Conservation (phyloP, 2,113 vertebrate species). For the Leptobrachium ailaonicum region DNA sequence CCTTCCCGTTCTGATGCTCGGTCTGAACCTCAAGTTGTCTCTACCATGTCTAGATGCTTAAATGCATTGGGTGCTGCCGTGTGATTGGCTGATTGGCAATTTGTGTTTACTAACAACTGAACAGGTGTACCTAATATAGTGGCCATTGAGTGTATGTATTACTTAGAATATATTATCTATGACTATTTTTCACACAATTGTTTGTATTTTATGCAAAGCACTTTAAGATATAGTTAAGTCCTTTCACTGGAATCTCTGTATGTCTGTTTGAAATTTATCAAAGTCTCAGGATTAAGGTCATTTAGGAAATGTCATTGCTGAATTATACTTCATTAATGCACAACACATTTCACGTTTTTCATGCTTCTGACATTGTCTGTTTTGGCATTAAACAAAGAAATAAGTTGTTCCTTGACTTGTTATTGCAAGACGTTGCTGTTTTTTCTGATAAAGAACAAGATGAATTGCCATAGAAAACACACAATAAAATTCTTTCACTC, state of each 20-base stretch:
- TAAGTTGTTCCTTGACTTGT: constrained; percentile 60
- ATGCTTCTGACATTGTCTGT: constrained; percentile 58
- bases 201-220: background rate
- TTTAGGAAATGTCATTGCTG: background rate
- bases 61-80: too few species aligned
- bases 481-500: constrained; percentile 67
- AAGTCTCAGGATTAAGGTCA: background rate
- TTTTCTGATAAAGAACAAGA: constrained; percentile 63
- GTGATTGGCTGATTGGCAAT: too few species aligned
- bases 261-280: background rate
- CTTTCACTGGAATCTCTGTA: background rate
- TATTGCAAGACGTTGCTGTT: constrained; percentile 61
- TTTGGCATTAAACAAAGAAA: constrained; percentile 61
- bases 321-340: background rate
- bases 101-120: too few species aligned
- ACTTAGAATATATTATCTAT: too few species aligned
- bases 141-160: too few species aligned
- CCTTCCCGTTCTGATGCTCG: too few species aligned
- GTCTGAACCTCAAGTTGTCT: too few species aligned
- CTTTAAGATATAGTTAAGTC: background rate
- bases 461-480: constrained; percentile 58
- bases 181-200: too few species aligned
- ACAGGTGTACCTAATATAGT: too few species aligned
- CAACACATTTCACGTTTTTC: constrained; percentile 33
- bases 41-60: too few species aligned